Base-by-base conservation (phyloP, 2,888 invertebrate genomes). In the Barypeithes pellucidus region DNA sequence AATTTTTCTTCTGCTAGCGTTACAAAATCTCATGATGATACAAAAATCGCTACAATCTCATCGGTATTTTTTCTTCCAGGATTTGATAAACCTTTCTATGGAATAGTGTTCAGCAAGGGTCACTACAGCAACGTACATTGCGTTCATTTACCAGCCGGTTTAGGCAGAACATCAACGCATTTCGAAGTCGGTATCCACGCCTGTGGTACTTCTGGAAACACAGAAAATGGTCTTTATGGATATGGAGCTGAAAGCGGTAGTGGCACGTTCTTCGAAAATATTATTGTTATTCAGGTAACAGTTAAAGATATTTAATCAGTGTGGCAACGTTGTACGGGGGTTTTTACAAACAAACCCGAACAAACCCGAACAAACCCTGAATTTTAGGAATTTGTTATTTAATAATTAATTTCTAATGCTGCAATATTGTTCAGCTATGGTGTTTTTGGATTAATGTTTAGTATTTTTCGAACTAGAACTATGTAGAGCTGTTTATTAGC, bases 21-120 rank as follows among this genome's bases (percentile, higher is more conserved):
- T n/a, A n/a, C n/a, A n/a, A n/a, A n/a, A n/a, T n/a, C n/a, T n/a
- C n/a, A n/a, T n/a, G n/a, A n/a, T n/a, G n/a, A n/a, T n/a, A n/a
- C n/a, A n/a, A n/a, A n/a, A n/a, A n/a, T n/a, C n/a, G n/a, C n/a
- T n/a, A n/a, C n/a, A n/a, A n/a, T n/a, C n/a, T n/a, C n/a, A n/a
- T n/a, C n/a, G n/a, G n/a, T n/a, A n/a, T n/a, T n/a, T n/a, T 33
- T 16, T 63, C 12, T 66, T 75, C 29, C 16, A 75, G 76, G 95
- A 77, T 97, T 97, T 82, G 96, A 97, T 82, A 95, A 96, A 82
- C 96, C 97, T 0, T 97, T 97, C 88, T 95, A 94, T 81, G 97
- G 97, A n/a, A 96, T 97, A 60, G 95, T 97, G 43, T 97, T 97
- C 88, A 96, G 95, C 75, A 97, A 97, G 85, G 96, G 97, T 0